These are phyloP conservation scores for Genyomyrus donnyi DNA, from an alignment of 2,113 vertebrate species.

Conservation along the genomic window DNA sequence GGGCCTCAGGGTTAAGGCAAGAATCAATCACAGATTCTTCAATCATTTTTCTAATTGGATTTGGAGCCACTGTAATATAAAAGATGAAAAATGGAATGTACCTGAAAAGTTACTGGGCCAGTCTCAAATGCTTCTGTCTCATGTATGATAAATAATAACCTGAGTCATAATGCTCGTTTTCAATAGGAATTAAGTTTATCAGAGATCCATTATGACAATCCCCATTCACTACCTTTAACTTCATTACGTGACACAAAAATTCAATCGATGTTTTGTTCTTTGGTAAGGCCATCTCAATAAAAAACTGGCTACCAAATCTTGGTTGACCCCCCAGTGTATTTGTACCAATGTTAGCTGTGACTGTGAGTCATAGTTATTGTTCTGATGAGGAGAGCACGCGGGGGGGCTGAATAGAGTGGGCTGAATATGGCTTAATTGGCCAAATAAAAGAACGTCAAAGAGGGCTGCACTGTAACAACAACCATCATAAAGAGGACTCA, in stretches of 20 bases:
- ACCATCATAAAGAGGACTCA: background rate
- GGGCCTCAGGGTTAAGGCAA: background rate
- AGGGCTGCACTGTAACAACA: background rate
- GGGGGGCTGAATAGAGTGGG: background rate
- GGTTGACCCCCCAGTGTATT: background rate
- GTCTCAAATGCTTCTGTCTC: background rate
- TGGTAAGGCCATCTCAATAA: background rate
- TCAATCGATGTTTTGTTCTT: background rate
- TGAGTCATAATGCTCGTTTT: background rate
- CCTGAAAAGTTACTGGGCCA: background rate
- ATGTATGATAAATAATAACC: background rate
- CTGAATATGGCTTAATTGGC: background rate
- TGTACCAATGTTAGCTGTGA: background rate
- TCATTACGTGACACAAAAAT: background rate
- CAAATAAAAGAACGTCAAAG: background rate
- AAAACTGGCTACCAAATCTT: background rate
- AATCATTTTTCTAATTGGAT: conserved; percentile 9
- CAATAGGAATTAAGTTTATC: background rate
- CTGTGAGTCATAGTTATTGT: background rate
- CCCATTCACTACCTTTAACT: background rate
- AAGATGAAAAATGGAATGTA: background rate
- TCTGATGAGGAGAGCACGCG: background rate
- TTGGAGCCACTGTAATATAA: background rate
- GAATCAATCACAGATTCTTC: conserved; percentile 4
- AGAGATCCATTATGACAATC: background rate